Conservation (phyloP, 1,140 invertebrate species). For the Macrosteles quadrilineatus region DNA sequence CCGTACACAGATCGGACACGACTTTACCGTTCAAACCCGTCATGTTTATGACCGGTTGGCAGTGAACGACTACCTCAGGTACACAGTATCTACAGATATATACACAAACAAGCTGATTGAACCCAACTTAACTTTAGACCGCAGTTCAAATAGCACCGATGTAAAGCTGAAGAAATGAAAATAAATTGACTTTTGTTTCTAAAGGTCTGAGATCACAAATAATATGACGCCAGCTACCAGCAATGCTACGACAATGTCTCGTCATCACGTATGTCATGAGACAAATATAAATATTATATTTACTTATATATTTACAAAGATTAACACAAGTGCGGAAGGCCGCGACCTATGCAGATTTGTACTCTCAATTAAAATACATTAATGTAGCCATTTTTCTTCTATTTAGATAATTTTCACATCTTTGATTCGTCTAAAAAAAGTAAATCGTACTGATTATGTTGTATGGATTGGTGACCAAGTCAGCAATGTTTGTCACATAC, state of each 20-base stretch:
- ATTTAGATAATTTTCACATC: too few species aligned
- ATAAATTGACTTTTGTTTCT: slow-evolving; percentile 13
- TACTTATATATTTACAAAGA: slow-evolving; percentile 22
- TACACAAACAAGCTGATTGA: not conserved
- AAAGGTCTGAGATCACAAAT: slow-evolving; percentile 26
- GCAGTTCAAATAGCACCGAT: not conserved
- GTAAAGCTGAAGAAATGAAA: slow-evolving; percentile 5
- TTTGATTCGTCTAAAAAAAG: too few species aligned
- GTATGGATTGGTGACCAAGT: too few species aligned
- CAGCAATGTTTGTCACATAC: too few species aligned
- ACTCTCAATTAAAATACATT: slow-evolving; percentile 6
- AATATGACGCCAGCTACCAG: slow-evolving; percentile 14
- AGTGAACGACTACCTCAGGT: too few species aligned
- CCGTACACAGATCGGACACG: too few species aligned
- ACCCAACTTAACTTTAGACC: slow-evolving; percentile 2
- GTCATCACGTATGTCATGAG: slow-evolving; percentile 5
- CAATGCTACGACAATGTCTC: not conserved
- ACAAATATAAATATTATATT: slow-evolving; percentile 15
- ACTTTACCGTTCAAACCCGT: too few species aligned
- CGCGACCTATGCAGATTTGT: slow-evolving; percentile 11
- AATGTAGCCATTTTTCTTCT: slow-evolving; percentile 25
- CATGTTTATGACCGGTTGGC: too few species aligned
- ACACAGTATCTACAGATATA: too few species aligned
- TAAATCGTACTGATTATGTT: too few species aligned
- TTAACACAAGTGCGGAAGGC: not conserved